Evolutionary conservation across 2,888 invertebrate genomes (phyloP).

Genomic region (Eupithecia vulgata): DNA sequence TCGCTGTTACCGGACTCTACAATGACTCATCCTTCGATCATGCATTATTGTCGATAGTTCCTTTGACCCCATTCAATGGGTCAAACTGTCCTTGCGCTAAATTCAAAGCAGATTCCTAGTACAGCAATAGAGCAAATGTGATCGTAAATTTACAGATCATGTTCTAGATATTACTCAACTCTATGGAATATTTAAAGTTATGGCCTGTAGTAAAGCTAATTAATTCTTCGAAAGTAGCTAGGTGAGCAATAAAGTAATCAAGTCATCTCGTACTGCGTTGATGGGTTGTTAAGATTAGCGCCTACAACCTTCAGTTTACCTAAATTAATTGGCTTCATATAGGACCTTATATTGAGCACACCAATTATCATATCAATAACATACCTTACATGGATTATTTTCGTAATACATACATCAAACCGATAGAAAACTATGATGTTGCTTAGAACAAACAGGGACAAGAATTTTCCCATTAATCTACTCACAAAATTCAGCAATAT

Average conservation of each 20-base stretch:
- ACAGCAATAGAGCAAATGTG: constrained; percentile 62
- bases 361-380: neutral
- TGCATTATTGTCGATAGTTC: constrained; percentile 71
- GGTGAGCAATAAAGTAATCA: constrained; percentile 43
- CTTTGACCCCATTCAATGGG: constrained; percentile 77
- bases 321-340: constrained; percentile 5
- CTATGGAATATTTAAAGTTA: constrained; percentile 33
- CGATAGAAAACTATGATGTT: neutral
- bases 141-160: constrained; percentile 50
- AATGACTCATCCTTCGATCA: constrained; percentile 74
- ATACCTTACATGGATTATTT: neutral
- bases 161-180: constrained; percentile 33
- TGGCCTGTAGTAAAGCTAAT: constrained; percentile 31
- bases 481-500: neutral
- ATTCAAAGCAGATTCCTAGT: constrained; percentile 72
- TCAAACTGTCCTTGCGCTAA: constrained; percentile 77
- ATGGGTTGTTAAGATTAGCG: constrained; percentile 52
- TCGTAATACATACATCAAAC: neutral
- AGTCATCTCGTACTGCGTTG: constrained; percentile 44
- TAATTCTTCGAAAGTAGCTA: constrained; percentile 30
- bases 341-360: neutral
- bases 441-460: neutral
- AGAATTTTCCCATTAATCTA: neutral
- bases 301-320: constrained; percentile 8
- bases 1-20: constrained; percentile 69